Evolutionary conservation across 2,888 invertebrate genomes (phyloP), one percentile per base, ranked within the genome.

Genomic region (Monopis laevigella): DNA sequence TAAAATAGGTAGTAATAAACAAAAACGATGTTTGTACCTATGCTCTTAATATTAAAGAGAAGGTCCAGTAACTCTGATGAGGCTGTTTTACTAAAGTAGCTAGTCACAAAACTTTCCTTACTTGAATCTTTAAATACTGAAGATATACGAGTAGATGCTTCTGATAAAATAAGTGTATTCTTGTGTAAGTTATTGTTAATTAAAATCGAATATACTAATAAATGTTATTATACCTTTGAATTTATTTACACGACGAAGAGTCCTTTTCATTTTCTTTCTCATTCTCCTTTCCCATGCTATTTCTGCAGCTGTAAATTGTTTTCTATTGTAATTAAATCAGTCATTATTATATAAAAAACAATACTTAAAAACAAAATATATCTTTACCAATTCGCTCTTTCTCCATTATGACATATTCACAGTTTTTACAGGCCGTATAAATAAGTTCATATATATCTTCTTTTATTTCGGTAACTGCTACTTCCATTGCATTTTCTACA

Each of bases 221-320:
- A n/a, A n/a, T n/a, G n/a, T n/a, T n/a, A n/a, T n/a, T n/a, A 12
- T 43, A 75, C 78, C 78, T 67, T 54, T 74, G 41, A 75, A 80
- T 46, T 80, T 75, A 1, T 64, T 46, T 30, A 53, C 43, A 5
- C 66, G 57, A 7, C 78, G 58, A 4, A 75, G 42, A 1, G 62
- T 59, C 39, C 59, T 63, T 48, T 74, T 78, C 42, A 72, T 46
- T 47, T 77, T 78, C 50, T 77, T 78, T 29, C 74, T 58, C 70
- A 75, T 74, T 49, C 77, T 54, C 27, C 55, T 73, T 27, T 70
- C 66, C 73, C 74, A 74, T 0, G 71, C 72, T 4, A 63, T 53
- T 49, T 65, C 69, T 47, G 73, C 73, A 34, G 74, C 78, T 77
- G 50, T 1, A 13, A 21, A 21, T 21, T 7, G 5, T n/a, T n/a